Evolutionary conservation across 2,797 vertebrate species (phyloP).

Genomic region (Chiroxiphia lanceolata): DNA sequence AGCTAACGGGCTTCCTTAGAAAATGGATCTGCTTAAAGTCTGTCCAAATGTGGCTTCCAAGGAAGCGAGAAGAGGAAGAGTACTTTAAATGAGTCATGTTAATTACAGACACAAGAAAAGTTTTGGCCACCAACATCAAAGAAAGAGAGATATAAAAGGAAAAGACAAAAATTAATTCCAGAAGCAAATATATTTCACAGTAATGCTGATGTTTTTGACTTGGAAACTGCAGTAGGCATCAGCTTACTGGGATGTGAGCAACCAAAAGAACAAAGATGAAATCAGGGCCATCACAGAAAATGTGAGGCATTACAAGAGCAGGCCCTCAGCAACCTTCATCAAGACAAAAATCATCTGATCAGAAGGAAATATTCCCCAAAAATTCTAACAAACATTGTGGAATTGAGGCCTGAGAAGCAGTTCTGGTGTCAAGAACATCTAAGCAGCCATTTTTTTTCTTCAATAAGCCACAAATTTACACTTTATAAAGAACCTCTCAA

Average conservation of each 20-base stretch:
- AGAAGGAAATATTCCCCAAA: neutral
- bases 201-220: neutral
- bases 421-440: neutral
- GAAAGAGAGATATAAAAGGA: neutral
- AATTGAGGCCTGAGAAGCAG: neutral
- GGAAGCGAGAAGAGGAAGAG: neutral
- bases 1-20: neutral
- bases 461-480: neutral
- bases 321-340: neutral
- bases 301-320: neutral
- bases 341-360: neutral
- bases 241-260: neutral
- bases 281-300: neutral
- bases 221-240: neutral
- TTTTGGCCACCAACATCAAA: neutral
- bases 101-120: neutral
- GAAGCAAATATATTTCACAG: neutral
- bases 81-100: neutral
- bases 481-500: neutral
- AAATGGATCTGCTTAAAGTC: neutral
- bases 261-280: neutral
- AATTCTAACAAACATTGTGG: neutral
- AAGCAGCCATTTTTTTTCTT: neutral
- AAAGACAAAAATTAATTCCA: neutral
- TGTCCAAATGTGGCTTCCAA: neutral